Base-by-base conservation (phyloP, 2,797 vertebrate species). In the Crocidura indochinensis region DNA sequence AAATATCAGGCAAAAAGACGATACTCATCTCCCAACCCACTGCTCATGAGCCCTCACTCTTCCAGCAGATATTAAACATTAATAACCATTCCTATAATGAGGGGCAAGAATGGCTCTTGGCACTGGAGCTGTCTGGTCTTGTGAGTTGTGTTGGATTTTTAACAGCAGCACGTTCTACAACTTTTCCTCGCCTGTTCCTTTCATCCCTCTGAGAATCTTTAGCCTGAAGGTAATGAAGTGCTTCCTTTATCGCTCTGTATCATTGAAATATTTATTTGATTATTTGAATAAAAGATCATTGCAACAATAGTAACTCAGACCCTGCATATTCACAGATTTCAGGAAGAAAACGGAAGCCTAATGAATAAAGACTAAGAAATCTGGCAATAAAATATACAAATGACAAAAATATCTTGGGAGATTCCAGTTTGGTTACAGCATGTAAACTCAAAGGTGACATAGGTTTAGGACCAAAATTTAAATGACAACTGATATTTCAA, bases 241-340 rank as follows among this genome's bases (percentile, higher is more conserved):
- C 67, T 95, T 94, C 93, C 89, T 95, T 88, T 95, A 88, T 90
- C 87, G 64, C 60, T 91, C 67, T 78, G 87, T 81, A 65, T 83
- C 90, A 76, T 74, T 95, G 82, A 95, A 97, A 96, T 96, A 94
- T 96, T 93, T 91, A 96, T 96, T 93, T 79, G 86, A 95, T 95
- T 95, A 92, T 93, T 92, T 96, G 88, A 94, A 94, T 95, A 95
- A 95, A 95, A 92, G 84, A 93, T 96, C 84, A 83, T 62, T 56
- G 72, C 76, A 79, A 85, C 84, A 95, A 53, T 88, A 90, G 87
- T 31, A 85, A 78, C 78, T 49, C 71, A 75, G 76, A 88, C 56
- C 77, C 81, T 81, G 64, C 0, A 2, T 76, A 22, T 46, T 49
- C 62, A 80, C 60, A 62, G 64, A 78, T 64, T 90, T 91, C 88